A percentile compares a stretch with the other conserved stretches of the same genome.
Conservation (phyloP, 2,888 invertebrate species). For the Pardosa pseudoannulata region DNA sequence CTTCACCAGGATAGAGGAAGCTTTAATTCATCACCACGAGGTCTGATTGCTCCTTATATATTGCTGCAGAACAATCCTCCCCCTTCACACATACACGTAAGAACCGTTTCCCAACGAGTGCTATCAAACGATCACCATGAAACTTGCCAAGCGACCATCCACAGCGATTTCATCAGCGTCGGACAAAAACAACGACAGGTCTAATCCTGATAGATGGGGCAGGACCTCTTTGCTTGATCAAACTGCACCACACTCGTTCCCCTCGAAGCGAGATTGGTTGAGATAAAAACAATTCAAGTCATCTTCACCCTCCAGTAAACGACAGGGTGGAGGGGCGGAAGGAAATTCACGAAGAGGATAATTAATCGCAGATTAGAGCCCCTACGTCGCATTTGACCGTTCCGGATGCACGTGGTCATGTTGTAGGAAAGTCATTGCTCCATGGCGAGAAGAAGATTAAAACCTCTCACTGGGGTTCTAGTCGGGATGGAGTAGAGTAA, state of each 20-base stretch:
- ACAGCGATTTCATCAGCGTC: too few relatives aligned
- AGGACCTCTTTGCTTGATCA: background rate
- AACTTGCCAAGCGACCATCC: too few relatives aligned
- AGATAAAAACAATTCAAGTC: background rate
- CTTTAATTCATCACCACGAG: too few relatives aligned
- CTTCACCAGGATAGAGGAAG: too few relatives aligned
- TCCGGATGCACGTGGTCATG: background rate
- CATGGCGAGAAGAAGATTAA: background rate
- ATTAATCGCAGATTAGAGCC: background rate
- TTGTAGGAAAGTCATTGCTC: background rate
- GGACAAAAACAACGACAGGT: slow-evolving; percentile 8
- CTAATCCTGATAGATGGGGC: slow-evolving; percentile 12
- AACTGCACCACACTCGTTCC: background rate
- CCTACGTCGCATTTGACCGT: background rate
- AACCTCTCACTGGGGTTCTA: background rate
- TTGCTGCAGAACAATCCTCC: too few relatives aligned
- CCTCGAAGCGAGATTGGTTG: background rate
- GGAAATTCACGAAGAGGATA: background rate
- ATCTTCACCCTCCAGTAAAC: background rate
- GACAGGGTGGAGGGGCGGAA: background rate
- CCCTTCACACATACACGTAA: too few relatives aligned
- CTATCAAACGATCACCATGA: too few relatives aligned
- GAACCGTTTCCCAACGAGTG: too few relatives aligned
- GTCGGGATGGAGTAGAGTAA: background rate
- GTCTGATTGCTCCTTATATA: too few relatives aligned